These are phyloP conservation scores for Coendou prehensilis DNA, from an alignment of 2,797 vertebrate genomes.

Conservation along the genomic window DNA sequence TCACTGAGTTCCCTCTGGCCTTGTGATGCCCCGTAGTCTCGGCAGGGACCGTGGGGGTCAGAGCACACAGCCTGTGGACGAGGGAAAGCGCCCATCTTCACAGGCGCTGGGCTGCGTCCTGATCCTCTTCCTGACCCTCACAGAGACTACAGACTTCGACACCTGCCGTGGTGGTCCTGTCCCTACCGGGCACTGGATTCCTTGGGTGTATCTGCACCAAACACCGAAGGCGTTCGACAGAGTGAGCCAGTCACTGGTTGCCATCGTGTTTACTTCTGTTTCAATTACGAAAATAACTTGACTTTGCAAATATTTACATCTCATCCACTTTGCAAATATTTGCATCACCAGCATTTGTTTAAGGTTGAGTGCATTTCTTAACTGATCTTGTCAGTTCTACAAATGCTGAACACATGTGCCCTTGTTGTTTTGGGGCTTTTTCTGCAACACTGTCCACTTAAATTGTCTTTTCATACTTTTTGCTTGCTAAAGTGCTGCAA, in stretches of 20 bases:
- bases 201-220: neutral
- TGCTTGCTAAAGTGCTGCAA: conserved; percentile 31
- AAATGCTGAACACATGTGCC: neutral
- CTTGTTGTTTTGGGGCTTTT: neutral
- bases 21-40: neutral
- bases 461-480: conserved; percentile 65
- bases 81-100: neutral
- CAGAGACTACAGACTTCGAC: neutral
- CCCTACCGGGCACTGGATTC: rapidly evolving
- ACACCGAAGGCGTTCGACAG: neutral
- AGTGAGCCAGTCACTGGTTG: neutral
- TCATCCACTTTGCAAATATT: neutral
- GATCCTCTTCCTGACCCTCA: neutral
- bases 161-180: neutral
- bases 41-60: too few species aligned
- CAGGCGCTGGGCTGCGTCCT: neutral
- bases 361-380: neutral
- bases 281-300: neutral
- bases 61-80: neutral
- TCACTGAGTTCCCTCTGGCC: neutral
- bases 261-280: neutral
- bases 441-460: neutral
- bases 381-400: neutral
- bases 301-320: neutral
- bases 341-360: neutral